Base-by-base conservation (phyloP, 1,140 invertebrate species). In the Nomia melanderi region DNA sequence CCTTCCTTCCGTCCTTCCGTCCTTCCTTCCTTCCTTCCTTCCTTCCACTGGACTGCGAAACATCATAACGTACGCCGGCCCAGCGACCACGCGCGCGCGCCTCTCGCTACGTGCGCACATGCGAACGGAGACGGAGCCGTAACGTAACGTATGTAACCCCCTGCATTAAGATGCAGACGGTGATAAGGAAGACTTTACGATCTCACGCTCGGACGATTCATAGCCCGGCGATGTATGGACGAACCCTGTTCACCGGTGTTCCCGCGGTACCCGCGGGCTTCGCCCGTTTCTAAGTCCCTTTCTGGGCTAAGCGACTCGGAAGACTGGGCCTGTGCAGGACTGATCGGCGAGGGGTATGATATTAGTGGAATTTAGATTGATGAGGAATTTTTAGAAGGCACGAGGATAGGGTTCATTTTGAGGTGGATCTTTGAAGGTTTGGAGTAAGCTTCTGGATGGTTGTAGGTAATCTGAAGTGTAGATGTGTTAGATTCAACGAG, bases 171-270 rank as follows among this genome's bases (percentile, higher is more conserved):
- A 92, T 92, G 89, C 88, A 88, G 82, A 81, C 84, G 88, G 85
- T 91, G 90, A 92, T 92, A 92, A 91, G 88, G 80, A 86, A 83
- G 88, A 88, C 90, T 92, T 92, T 92, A 92, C 88, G 91, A 92
- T 92, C 91, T 91, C 89, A 90, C 91, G 90, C 89, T 91, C 89
- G 82, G 90, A 89, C 90, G 91, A 92, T 92, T 92, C 91, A 92
- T 91, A 90, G 89, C 88, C 81, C 80, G 76, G 77, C 85, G 88
- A 90, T 91, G 79, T 85, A 91, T 85, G 87, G 90, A 88, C 88
- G 85, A 78, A 65, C 87, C 86, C 86, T 87, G 89, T 90, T 90
- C 89, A 90, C 86, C 85, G 85, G 85, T 89, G 86, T 88, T 90
- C 72, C 71, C 82, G 75, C 73, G 74, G 62, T 65, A n/a, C 81